Percentiles rank a stretch among this genome's conserved stretches.
Conservation (phyloP, 2,797 vertebrate species). For the Tachyglossus aculeatus region DNA sequence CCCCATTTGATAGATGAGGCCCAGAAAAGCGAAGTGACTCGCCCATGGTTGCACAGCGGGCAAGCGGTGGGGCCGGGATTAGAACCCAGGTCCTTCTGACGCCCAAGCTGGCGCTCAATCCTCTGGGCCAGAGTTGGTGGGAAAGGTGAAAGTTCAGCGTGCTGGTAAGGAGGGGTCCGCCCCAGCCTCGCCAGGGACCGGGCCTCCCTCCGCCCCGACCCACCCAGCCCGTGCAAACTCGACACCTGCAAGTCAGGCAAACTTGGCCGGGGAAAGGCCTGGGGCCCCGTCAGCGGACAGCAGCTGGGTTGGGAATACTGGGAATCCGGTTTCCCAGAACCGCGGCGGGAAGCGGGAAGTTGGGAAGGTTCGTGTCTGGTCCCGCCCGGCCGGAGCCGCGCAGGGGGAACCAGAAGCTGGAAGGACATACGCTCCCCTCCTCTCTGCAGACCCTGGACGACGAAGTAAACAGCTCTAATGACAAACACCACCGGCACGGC, state of each 20-base stretch:
- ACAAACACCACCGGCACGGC: conserved; percentile 62
- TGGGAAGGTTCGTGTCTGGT: neutral
- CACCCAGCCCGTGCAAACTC: neutral
- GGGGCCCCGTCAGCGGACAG: neutral
- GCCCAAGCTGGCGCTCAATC: too few species aligned
- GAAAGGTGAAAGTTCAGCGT: neutral
- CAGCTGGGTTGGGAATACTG: neutral
- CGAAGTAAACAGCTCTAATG: conserved; percentile 63
- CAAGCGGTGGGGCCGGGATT: too few species aligned
- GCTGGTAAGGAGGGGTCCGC: neutral
- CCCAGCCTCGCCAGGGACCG: neutral
- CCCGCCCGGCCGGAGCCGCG: neutral
- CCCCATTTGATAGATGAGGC: too few species aligned
- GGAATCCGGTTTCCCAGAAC: conserved; percentile 4
- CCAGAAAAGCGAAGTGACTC: too few species aligned
- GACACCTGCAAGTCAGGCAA: conserved; percentile 3
- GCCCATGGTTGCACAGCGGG: too few species aligned
- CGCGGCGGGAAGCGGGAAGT: conserved; percentile 11
- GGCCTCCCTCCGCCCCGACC: too few species aligned
- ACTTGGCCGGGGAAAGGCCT: neutral
- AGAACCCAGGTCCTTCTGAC: too few species aligned
- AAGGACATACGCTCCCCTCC: conserved; percentile 51
- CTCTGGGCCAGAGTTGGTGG: neutral
- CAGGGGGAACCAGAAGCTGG: conserved; percentile 19
- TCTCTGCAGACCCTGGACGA: conserved; percentile 41